Base-by-base conservation (phyloP, 2,113 vertebrate species). In the Microcebus jonahi region DNA sequence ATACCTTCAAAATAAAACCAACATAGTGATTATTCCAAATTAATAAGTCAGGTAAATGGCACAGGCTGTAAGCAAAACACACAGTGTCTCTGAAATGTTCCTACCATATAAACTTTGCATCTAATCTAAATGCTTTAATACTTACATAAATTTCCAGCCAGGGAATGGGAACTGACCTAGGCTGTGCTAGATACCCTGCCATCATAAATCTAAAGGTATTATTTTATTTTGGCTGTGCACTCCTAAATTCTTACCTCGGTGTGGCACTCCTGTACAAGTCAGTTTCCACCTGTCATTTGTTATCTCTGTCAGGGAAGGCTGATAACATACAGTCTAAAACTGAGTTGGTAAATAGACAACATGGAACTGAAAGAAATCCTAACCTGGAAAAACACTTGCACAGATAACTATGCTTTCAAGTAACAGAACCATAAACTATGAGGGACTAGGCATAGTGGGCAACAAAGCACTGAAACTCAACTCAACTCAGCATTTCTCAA, bases 191-290 rank as follows among this genome's bases (percentile, higher is more conserved):
- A 34, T 48, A 59, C 4, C 12, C 10, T 21, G 53, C 20, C n/a
- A 31, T 87, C 81, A 88, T 55, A 87, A 95, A 70, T 45, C 39
- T 4, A 70, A 89, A 87, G 21, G 18, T 50, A 53, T 13, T 1
- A 1, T 61, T 48, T 31, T 34, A 2, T 23, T n/a, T 42, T 15
- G 13, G 57, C 50, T 89, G 17, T 14, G 48, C 5, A 75, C 29
- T 81, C 25, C 20, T 25, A 9, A 71, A 61, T 14, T 7, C 48
- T 27, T 55, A 87, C 31, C 59, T 34, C 45, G 0, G 36, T 8
- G 13, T 1, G 13, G n/a, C 8, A 50, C 10, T 55, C 34, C 1
- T 4, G 3, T 23, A 36, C 75, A 71, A 53, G 0, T 25, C 21
- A 87, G 29, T 55, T 59, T 71, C 42, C 55, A 17, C 11, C 29